Percentiles rank a stretch among this genome's conserved stretches.
Evolutionary conservation across 2,797 vertebrate genomes (phyloP).

Genomic region (Sebastes iracundus): DNA sequence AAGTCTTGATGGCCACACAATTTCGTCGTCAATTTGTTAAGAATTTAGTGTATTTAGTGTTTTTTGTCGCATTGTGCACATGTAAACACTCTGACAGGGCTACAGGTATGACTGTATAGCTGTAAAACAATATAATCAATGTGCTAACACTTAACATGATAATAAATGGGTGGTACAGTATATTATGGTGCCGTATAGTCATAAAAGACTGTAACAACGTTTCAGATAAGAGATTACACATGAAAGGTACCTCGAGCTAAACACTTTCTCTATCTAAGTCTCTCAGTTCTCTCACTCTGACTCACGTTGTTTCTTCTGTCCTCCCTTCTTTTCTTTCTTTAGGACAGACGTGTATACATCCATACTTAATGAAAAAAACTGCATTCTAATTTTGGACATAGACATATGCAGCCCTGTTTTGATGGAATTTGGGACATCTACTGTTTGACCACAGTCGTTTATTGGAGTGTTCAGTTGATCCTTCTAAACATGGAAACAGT

Average conservation of each 20-base stretch:
- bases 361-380: background rate
- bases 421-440: too few relatives aligned
- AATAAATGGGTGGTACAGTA: background rate
- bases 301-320: background rate
- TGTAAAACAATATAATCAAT: background rate
- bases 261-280: background rate
- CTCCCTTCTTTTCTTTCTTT: background rate
- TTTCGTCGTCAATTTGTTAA: background rate
- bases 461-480: background rate
- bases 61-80: background rate
- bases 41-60: background rate
- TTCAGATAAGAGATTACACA: conserved; percentile 16
- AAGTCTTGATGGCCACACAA: background rate
- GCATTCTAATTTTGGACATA: background rate
- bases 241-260: background rate
- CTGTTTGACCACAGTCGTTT: background rate
- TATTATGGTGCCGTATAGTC: background rate
- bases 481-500: background rate
- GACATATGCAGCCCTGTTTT: background rate
- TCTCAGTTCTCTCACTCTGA: background rate
- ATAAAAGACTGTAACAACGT: background rate
- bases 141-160: background rate
- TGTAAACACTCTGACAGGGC: background rate
- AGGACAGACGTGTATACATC: background rate
- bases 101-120: background rate